Base-by-base conservation (phyloP, 2,113 vertebrate species). In the Maccullochella peelii region DNA sequence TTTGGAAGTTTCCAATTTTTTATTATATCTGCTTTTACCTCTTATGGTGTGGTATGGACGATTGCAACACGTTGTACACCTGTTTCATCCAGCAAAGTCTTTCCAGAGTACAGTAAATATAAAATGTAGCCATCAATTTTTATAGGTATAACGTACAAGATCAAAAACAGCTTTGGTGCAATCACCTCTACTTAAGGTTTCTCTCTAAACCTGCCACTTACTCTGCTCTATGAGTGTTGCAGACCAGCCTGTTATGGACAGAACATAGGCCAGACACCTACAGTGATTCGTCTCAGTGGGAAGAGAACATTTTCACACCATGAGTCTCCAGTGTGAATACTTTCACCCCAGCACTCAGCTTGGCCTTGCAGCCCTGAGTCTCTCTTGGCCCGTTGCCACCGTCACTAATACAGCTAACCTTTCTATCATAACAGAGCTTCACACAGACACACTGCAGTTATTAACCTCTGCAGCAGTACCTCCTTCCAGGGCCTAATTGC, bases 341-440 rank as follows among this genome's bases (percentile, higher is more conserved):
- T 71, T 73, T 73, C 57, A 36, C 69, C 54, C 50, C 27, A 61
- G 27, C 54, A 1, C 65, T 55, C 75, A 58, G 18, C 49, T 67
- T 42, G 67, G 75, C 58, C 63, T 88, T 21, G 5, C 66, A 74
- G 42, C 80, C 58, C 33, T 23, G 21, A 77, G 42, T 55, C 54
- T 55, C 10, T 23, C 54, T 82, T 88, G 90, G 89, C 86, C 55
- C 44, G 49, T 61, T 40, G 85, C 89, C 89, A 87, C 88, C n/a
- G 20, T 89, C 87, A 55, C 88, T 94, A 91, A 94, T 90, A 86
- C 74, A 78, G 73, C 89, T 90, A 93, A 90, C 93, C 90, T 91
- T 89, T 94, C 82, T 78, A 82, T 92, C 87, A 91, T 90, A 88
- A 84, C 79, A 58, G 76, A 76, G 82, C 85, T 79, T 65, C 87